Evolutionary conservation across 2,888 invertebrate species (phyloP).

Genomic region (Acleris sparsana): DNA sequence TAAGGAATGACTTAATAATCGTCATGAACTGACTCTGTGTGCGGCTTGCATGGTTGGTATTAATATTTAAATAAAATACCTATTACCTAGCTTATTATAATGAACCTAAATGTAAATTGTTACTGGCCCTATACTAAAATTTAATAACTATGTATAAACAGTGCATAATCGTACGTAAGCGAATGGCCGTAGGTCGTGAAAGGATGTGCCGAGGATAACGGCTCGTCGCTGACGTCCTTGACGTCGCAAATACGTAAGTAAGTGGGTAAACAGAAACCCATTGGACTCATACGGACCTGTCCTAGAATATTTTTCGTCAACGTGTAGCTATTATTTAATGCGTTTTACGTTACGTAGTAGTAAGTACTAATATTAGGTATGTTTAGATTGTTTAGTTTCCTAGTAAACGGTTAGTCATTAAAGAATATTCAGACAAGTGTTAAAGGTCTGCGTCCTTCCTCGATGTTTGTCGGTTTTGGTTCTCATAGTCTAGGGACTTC

Average conservation of each 20-base stretch:
- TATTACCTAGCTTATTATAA: not conserved
- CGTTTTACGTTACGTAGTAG: not conserved
- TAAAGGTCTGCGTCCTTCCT: conserved; percentile 13
- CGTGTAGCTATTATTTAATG: not conserved
- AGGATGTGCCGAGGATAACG: conserved; percentile 66
- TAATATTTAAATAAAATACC: not conserved
- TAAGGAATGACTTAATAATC: no score
- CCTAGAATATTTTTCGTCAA: no score
- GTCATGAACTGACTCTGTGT: no score
- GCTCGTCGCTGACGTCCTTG: conserved; percentile 66
- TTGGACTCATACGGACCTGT: conserved; percentile 9
- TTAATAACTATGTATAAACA: conserved; percentile 5
- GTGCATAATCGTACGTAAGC: conserved; percentile 9
- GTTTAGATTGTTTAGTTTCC: conserved; percentile 5
- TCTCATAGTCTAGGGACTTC: conserved; percentile 24
- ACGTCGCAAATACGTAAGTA: conserved; percentile 41
- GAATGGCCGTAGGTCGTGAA: conserved; percentile 59
- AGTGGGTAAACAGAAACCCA: conserved; percentile 28
- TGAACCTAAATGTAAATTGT: not conserved
- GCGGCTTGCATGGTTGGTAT: not conserved
- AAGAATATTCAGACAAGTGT: conserved; percentile 7
- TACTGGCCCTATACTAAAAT: not conserved
- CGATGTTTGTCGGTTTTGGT: conserved; percentile 16
- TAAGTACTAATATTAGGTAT: not conserved
- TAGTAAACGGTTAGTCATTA: conserved; percentile 11